These are phyloP conservation scores for Anhinga anhinga DNA, from an alignment of 2,113 vertebrate genomes.

Conservation along the genomic window DNA sequence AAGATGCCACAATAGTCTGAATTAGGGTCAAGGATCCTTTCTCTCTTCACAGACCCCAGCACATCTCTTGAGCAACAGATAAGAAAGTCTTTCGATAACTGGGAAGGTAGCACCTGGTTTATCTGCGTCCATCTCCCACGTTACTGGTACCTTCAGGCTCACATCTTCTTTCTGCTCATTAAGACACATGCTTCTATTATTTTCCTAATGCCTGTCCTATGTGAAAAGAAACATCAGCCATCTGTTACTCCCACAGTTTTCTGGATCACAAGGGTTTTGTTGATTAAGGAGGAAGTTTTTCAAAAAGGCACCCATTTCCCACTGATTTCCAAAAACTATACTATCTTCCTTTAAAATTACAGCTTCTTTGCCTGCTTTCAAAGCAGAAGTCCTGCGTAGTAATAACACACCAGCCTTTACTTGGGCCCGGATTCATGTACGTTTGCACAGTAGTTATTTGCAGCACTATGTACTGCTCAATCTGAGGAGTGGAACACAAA, in stretches of 20 bases:
- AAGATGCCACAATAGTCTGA: not conserved
- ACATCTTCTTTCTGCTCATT: slow-evolving; percentile 1
- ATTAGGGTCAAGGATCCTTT: not conserved
- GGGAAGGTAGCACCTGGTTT: not conserved
- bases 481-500: not conserved
- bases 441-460: not conserved
- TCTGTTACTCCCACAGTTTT: slow-evolving; percentile 39
- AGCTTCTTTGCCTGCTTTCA: not conserved
- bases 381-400: not conserved
- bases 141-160: slow-evolving; percentile 10
- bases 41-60: not conserved
- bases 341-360: not conserved
- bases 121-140: not conserved
- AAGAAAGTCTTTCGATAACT: not conserved
- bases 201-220: not conserved
- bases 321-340: not conserved
- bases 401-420: not conserved
- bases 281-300: slow-evolving; percentile 40
- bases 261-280: not conserved
- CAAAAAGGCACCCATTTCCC: not conserved
- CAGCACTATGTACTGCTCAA: not conserved
- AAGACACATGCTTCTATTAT: not conserved
- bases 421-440: not conserved
- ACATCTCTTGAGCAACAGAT: not conserved
- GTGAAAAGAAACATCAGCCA: slow-evolving; percentile 33